Base-by-base conservation (phyloP, 2,888 invertebrate species). In the Phyllotreta striolata region DNA sequence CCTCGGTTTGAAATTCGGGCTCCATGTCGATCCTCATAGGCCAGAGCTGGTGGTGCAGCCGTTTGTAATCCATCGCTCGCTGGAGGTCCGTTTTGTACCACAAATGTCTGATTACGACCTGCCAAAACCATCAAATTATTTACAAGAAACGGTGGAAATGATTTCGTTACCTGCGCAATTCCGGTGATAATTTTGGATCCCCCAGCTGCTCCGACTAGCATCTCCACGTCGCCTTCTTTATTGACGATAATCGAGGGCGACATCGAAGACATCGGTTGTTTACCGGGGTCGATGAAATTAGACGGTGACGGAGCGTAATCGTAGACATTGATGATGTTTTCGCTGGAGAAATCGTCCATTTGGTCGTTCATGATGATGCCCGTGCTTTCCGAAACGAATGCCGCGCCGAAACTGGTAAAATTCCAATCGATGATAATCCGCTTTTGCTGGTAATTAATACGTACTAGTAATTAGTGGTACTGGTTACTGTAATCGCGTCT, bases 241-340 rank as follows among this genome's bases (percentile, higher is more conserved):
- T 91, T 87, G 3, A 92, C 81, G 9, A 96, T 83, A 51, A 98
- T 88, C 34, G 89, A 85, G 0, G 97, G 97, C 64, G 88, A 89
- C 95, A 96, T 97, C 0, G 96, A 96, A 14, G 96, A 96, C 74
- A 96, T 83, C 0, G 97, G 95, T 41, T 92, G 85, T 76, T 94
- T 92, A 1, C 91, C 89, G 0, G 96, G 93, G 35, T 81, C 83
- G 52, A 97, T 90, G 78, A 88, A 91, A 83, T 98, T 98, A 0
- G 91, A 89, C 2, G 69, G 71, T 0, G 93, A 93, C 0, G 96
- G 91, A 0, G 92, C 91, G 51, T 94, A 80, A 0, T 88, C 89
- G 75, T 89, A 93, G 0, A 85, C 82, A 70, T 89, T 93, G 3
- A 83, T 79, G 6, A 84, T 83, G 62, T 85, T 81, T 0, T 92